phyloP scores from a whole-genome alignment of 2,113 vertebrate species.

The Lethenteron camtschaticum region DNA sequence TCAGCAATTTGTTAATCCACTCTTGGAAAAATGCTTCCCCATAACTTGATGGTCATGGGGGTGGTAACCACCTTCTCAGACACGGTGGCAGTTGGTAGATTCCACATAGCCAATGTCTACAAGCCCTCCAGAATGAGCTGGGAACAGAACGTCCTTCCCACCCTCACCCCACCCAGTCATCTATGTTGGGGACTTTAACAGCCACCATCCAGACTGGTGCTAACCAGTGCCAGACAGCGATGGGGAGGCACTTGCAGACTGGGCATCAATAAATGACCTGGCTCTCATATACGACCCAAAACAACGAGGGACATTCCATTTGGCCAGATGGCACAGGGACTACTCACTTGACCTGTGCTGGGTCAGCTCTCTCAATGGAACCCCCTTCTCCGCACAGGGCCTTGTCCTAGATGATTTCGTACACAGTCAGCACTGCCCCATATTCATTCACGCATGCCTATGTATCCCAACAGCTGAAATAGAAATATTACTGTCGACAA shows the following conservation, averaged over 20 bases:
- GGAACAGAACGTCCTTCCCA: not conserved
- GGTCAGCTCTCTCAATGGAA: not conserved
- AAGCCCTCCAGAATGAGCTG: not conserved
- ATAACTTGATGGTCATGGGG: too few relatives aligned
- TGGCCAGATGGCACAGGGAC: not conserved
- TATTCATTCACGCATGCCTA: not conserved
- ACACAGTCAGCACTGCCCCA: not conserved
- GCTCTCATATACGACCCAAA: not conserved
- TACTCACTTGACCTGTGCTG: not conserved
- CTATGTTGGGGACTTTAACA: not conserved
- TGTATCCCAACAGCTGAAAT: not conserved
- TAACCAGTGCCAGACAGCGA: not conserved
- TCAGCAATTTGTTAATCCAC: too few relatives aligned
- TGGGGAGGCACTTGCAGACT: not conserved
- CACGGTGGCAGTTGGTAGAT: not conserved
- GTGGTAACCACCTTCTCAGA: not conserved
- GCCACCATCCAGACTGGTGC: not conserved
- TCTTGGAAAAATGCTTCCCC: too few relatives aligned
- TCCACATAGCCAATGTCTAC: not conserved
- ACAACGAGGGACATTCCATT: not conserved
- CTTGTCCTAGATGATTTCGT: not conserved
- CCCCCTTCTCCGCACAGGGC: not conserved
- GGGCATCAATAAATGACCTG: slow-evolving; percentile 1
- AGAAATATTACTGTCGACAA: not conserved
- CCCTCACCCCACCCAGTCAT: not conserved